Evolutionary conservation across 2,113 vertebrate genomes (phyloP), one percentile per base, ranked within the genome.

Genomic region (Gadus macrocephalus): DNA sequence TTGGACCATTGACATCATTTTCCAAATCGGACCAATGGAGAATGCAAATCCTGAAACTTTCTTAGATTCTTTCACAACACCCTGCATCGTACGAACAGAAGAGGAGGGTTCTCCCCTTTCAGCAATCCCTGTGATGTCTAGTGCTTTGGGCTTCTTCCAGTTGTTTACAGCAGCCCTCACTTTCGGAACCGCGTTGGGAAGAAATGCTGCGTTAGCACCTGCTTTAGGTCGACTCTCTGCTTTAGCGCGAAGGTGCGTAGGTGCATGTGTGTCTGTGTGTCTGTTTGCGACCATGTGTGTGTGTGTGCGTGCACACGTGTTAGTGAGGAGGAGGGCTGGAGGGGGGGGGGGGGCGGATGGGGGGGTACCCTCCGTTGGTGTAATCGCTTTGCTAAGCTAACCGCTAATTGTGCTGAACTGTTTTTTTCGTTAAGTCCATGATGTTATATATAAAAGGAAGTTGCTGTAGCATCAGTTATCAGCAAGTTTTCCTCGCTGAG

Each of bases 361-460:
- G 83, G 82, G 49, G 53, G 76, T 77, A 25, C 61, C 68, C 65
- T 81, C 42, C 12, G 8, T 49, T 49, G 42, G 42, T 12, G 84
- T 76, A 79, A 83, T 72, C 63, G 76, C 75, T 79, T 82, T 9
- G 67, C 81, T 79, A 83, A 69, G 82, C 80, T 85, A 83, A 84
- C 78, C 81, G 72, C 67, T 74, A 80, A 80, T 71, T 71, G 81
- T 67, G 78, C 67, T 77, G 72, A 62, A 12, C 64, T 66, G 63
- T 0, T 12, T 49, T 14, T 49, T 2, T n/a, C n/a, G 42, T 7
- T 49, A 49, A 49, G 42, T 49, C 42, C 2, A 12, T 49, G 42
- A 49, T 49, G 42, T 49, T 49, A 49, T 49, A 49, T 14, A 49
- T 11, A 49, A 49, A 14, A 14, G 11, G 42, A 49, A 49, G 42